Evolutionary conservation across 2,113 vertebrate species (phyloP), one percentile per base, ranked within the genome.

Genomic region (Saimiri boliviensis): DNA sequence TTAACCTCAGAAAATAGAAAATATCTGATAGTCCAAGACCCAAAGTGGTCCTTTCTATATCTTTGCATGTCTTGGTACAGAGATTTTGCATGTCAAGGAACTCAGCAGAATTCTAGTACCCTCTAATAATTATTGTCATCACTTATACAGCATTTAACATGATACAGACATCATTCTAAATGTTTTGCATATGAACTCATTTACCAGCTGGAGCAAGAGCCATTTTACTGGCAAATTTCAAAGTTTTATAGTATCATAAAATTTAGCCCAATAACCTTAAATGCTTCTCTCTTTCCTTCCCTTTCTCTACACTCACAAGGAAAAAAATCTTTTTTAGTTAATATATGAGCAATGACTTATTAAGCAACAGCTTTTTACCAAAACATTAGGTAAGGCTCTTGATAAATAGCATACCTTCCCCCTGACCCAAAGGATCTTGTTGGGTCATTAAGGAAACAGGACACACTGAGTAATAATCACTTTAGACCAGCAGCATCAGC

Each of bases 201-300:
- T 95, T 93, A 93, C 60, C 23, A 91, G 79, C 35, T 79, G 54
- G 27, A 89, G 71, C 89, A 86, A 94, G 35, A 90, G 56, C 19
- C 9, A 88, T 76, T 58, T 60, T 19, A 79, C 12, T 56, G 23
- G 6, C 23, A 86, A 82, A 52, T 89, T 95, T 85, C 56, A 95
- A 86, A 76, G 40, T 96, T 94, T 94, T 93, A 88, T 25, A 82
- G 30, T 42, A 68, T 71, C 56, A 52, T 94, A 96, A 95, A 97
- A 96, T 49, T 49, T 21, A 71, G 11, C 19, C 40, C 88, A 94
- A 74, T 83, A 92, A 92, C 10, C 73, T 86, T 52, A 92, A 92
- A 95, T 3, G 40, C 25, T 74, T 73, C 45, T 95, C 49, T 83
- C 68, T 77, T 58, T 54, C 71, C 3, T 73, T 77, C 3, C 66